Conservation (phyloP, 2,113 vertebrate genomes). For the Heliornis fulica region DNA sequence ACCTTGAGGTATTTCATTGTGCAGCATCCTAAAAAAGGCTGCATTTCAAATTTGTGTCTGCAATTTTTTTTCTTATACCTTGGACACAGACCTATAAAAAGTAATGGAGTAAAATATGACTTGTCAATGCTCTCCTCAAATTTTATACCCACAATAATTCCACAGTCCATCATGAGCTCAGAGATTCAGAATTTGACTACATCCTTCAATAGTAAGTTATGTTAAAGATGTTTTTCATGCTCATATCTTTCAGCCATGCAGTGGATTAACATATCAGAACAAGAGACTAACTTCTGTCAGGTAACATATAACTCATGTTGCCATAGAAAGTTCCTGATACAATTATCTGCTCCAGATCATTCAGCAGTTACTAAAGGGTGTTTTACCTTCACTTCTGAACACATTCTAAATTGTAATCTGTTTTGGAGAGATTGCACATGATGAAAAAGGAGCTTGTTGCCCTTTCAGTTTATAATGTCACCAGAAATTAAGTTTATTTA, state of each 20-base stretch:
- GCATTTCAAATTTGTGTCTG: neutral
- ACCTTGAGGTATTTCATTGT: neutral
- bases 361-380: neutral
- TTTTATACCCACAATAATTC: neutral
- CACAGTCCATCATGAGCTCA: neutral
- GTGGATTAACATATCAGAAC: neutral
- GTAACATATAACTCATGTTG: neutral
- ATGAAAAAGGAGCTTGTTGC: constrained; percentile 65
- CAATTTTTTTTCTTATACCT: neutral
- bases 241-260: neutral
- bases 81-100: neutral
- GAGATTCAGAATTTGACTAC: neutral
- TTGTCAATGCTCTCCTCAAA: neutral
- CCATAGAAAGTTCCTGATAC: neutral
- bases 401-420: constrained; percentile 11
- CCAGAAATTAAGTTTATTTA: constrained; percentile 61
- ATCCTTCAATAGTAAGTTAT: neutral
- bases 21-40: neutral
- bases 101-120: neutral
- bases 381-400: neutral
- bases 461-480: constrained; percentile 76
- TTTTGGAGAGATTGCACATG: neutral
- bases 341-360: neutral
- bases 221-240: neutral
- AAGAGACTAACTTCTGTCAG: neutral